Evolutionary conservation across 2,888 invertebrate genomes (phyloP), one percentile per base, ranked within the genome.

Genomic region (Tolmerus cingulatus): DNA sequence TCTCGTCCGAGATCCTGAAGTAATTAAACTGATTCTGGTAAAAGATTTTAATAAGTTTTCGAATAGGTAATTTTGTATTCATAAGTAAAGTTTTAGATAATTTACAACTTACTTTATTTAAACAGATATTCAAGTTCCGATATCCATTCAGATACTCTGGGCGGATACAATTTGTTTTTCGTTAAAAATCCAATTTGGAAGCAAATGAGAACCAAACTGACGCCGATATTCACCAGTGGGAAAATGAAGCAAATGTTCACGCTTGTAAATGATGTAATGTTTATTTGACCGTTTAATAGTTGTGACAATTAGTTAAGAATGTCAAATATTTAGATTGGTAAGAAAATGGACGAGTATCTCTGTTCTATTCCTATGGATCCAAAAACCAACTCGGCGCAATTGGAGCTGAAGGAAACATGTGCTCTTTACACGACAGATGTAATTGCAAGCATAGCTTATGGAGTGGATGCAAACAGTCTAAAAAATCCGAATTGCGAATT

Each of bases 361-460:
- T 88, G 9, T 0, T 19, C 77, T 19, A 19, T 87, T 9, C 51
- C 88, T 40, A 12, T 66, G 19, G 84, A 40, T 40, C 16, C 86
- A 8, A 87, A 66, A 30, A 57, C 23, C 1, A 19, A 87, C 89
- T 19, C 89, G 88, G 46, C 90, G 91, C 76, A 90, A 74, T 51
- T 91, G 66, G 92, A 92, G 88, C 88, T 91, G 66, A 92, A 92
- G 82, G 92, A 92, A 87, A 89, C 92, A 12, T 91, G 92, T 74
- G 92, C 92, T 0, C 89, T 90, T 0, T 92, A 90, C 77, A 92
- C 92, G 12, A 92, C 92, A 1, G 94, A 94, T 88, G 91, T 94
- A 1, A 93, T 94, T 87, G 93, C 92, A 5, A 92, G 92, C 0
- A 93, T 93, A 1, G 94, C 93, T 1, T 94, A 91, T 76, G 94